Conservation (phyloP, 2,113 vertebrate species). For the Sinocyclocheilus anshuiensis region DNA sequence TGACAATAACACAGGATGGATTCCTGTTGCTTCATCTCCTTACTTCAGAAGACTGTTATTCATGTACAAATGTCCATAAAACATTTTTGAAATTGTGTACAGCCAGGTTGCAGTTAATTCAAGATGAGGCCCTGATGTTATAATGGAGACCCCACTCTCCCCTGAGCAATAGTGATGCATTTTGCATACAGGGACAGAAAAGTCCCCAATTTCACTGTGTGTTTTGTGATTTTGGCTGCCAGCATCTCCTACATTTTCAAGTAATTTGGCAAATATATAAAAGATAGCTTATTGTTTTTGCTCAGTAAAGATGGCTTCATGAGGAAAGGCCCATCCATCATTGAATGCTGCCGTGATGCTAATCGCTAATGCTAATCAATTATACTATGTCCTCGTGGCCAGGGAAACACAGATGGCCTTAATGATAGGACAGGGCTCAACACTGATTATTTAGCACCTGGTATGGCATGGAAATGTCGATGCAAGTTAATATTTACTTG, state of each 20-base stretch:
- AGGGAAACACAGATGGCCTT: conserved; percentile 49
- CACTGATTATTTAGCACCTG: conserved; percentile 82
- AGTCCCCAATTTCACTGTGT: conserved; percentile 62
- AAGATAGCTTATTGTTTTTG: conserved; percentile 81
- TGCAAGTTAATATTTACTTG: conserved; percentile 67
- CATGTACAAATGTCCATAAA: conserved; percentile 44
- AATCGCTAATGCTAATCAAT: conserved; percentile 54
- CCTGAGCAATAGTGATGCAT: conserved; percentile 74
- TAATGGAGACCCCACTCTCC: conserved; percentile 56
- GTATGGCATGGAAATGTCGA: conserved; percentile 76
- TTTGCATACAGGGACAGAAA: conserved; percentile 70
- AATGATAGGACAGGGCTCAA: conserved; percentile 69
- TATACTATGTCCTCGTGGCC: conserved; percentile 60
- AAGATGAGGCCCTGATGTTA: conserved; percentile 57
- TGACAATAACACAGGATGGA: conserved; percentile 6
- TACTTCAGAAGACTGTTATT: conserved; percentile 24
- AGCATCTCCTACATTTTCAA: conserved; percentile 81
- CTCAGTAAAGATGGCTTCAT: conserved; percentile 77
- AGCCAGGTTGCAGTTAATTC: conserved; percentile 59
- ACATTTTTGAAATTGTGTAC: conserved; percentile 61
- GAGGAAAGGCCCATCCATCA: conserved; percentile 64
- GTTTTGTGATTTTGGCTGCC: conserved; percentile 76
- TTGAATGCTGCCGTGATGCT: conserved; percentile 55
- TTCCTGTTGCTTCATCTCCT: conserved; percentile 24
- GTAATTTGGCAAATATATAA: conserved; percentile 85